A percentile compares a stretch with the other conserved stretches of the same genome.
Evolutionary conservation across 1,140 invertebrate species (phyloP).

Genomic region (Eubasilissa regina): DNA sequence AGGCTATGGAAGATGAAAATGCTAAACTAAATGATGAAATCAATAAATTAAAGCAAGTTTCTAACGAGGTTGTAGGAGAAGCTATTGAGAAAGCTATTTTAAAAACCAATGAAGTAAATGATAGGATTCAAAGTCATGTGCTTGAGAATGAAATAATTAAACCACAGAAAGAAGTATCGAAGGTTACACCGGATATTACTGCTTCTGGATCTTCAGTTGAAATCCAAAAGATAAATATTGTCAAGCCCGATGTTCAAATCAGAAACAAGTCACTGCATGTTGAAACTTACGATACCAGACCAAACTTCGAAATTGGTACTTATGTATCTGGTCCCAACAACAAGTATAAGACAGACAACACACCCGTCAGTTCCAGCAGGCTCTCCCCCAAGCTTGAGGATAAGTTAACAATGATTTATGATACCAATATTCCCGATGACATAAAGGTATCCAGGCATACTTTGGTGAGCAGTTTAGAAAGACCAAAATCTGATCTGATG

Average conservation of each 20-base stretch:
- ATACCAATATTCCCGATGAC: conserved; percentile 75
- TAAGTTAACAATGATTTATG: conserved; percentile 68
- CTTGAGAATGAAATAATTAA: neutral
- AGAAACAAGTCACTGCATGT: conserved; percentile 45
- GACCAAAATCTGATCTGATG: conserved; percentile 73
- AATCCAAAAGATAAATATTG: conserved; percentile 12
- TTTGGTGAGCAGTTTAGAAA: conserved; percentile 72
- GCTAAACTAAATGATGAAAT: conserved; percentile 52
- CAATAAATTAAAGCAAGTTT: conserved; percentile 48
- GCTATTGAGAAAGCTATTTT: conserved; percentile 35
- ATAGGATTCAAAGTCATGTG: conserved; percentile 15
- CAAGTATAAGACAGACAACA: conserved; percentile 55
- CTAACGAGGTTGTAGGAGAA: conserved; percentile 35
- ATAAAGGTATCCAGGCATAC: conserved; percentile 75
- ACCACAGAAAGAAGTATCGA: conserved; percentile 21
- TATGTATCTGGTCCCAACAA: conserved; percentile 49
- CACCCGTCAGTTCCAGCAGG: conserved; percentile 42
- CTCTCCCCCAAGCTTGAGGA: conserved; percentile 63
- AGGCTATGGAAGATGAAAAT: conserved; percentile 58
- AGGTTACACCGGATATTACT: conserved; percentile 5
- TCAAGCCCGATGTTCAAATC: conserved; percentile 49
- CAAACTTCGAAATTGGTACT: conserved; percentile 58
- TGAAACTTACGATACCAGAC: conserved; percentile 45
- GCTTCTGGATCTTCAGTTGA: conserved; percentile 1
- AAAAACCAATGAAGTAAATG: conserved; percentile 42